Conservation (phyloP, 2,113 vertebrate genomes). For the Bothrops jararaca region DNA sequence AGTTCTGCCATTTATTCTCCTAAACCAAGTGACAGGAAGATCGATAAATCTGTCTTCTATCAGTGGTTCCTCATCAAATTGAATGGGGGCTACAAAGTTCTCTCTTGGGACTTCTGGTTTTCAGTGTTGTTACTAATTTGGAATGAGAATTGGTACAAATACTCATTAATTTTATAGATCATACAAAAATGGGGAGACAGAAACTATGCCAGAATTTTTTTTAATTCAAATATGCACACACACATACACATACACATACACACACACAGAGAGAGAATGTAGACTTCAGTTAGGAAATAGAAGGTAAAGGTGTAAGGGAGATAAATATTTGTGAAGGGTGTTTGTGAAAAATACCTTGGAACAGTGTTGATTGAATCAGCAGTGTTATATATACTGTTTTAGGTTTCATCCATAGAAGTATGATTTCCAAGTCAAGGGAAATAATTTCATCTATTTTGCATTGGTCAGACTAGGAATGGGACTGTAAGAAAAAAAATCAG, state of each 20-base stretch:
- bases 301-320: not conserved
- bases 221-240: not conserved
- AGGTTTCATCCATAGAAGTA: not conserved
- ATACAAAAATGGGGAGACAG: not conserved
- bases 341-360: not conserved
- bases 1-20: not conserved
- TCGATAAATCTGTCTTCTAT: not conserved
- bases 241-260: not conserved
- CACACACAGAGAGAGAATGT: not conserved
- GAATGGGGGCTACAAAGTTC: not conserved
- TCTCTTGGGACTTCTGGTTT: not conserved
- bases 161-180: not conserved
- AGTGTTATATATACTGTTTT: not conserved
- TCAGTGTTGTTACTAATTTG: not conserved
- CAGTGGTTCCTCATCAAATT: not conserved
- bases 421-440: not conserved
- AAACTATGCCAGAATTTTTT: not conserved
- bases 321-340: not conserved
- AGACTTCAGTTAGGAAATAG: not conserved
- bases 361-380: not conserved
- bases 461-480: not conserved
- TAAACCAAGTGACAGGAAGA: not conserved
- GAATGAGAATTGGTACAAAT: not conserved
- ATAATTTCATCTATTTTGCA: not conserved
- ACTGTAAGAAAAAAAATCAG: not conserved